phyloP scores from a whole-genome alignment of 2,888 invertebrate species.

The Drosophila dives region DNA sequence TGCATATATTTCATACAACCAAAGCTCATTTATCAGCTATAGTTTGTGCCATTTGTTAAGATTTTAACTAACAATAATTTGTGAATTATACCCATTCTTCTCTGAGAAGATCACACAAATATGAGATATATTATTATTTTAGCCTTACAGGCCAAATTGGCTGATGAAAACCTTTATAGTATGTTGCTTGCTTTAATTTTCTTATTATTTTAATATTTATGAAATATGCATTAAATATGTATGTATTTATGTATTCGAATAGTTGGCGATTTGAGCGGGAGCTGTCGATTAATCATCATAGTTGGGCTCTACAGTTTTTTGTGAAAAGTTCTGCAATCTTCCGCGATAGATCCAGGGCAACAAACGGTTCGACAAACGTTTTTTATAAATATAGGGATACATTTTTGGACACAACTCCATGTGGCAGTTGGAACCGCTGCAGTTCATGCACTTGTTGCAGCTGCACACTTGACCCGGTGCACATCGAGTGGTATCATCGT shows the following conservation, averaged over 20 bases:
- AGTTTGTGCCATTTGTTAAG: not conserved
- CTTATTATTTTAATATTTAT: slow-evolving; percentile 8
- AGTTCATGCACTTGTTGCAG: slow-evolving; percentile 28
- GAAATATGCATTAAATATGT: not conserved
- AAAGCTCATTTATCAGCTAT: not conserved
- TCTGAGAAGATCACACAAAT: not conserved
- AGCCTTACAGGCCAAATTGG: not conserved
- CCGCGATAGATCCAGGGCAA: slow-evolving; percentile 27
- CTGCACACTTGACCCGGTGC: slow-evolving; percentile 2
- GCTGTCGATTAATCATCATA: slow-evolving; percentile 23
- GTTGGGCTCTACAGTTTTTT: slow-evolving; percentile 19
- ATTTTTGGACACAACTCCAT: slow-evolving; percentile 2
- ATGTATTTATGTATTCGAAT: not conserved
- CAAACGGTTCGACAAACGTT: slow-evolving; percentile 28
- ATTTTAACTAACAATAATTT: not conserved
- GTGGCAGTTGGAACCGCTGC: slow-evolving; percentile 3
- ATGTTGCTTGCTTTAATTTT: slow-evolving; percentile 4
- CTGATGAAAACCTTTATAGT: not conserved
- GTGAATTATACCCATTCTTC: not conserved
- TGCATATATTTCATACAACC: not conserved
- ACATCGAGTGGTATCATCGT: slow-evolving; percentile 8
- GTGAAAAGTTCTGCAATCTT: slow-evolving; percentile 5
- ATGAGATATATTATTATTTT: not conserved
- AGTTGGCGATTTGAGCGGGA: not conserved
- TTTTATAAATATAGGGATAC: not conserved